A percentile compares a stretch with the other conserved stretches of the same genome.
phyloP scores from a whole-genome alignment of 2,113 vertebrate species.

The Indri indri region DNA sequence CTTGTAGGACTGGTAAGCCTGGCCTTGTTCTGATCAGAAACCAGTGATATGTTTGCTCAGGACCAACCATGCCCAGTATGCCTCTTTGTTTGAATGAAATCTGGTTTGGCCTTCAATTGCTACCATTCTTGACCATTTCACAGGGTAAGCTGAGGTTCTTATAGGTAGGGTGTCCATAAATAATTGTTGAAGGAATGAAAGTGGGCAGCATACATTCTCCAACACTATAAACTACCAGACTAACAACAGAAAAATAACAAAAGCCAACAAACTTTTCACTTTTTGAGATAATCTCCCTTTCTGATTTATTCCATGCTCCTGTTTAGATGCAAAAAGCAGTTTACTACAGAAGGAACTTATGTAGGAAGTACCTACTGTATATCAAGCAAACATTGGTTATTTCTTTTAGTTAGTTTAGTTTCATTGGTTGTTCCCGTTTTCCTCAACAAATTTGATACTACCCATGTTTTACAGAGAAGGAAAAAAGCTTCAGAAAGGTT shows the following conservation, averaged over 20 bases:
- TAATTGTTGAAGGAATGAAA: not conserved
- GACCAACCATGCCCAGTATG: not conserved
- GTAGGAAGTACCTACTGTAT: not conserved
- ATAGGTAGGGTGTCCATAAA: not conserved
- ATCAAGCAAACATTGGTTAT: not conserved
- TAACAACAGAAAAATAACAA: not conserved
- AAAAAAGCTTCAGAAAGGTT: slow-evolving; percentile 6
- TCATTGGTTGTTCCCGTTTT: not conserved
- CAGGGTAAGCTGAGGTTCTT: not conserved
- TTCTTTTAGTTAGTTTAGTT: not conserved
- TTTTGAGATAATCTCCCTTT: not conserved
- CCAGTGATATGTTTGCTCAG: not conserved
- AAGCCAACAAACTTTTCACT: not conserved
- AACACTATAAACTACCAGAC: not conserved
- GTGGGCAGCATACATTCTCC: not conserved
- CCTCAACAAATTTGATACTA: not conserved
- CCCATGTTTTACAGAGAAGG: not conserved
- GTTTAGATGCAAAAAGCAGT: not conserved
- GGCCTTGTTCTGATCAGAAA: not conserved
- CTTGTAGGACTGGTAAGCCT: not conserved
- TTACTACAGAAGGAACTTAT: not conserved
- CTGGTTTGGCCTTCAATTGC: not conserved
- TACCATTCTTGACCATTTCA: not conserved
- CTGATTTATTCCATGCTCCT: not conserved
- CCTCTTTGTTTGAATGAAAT: not conserved